Base-by-base conservation (phyloP, 2,797 vertebrate genomes). In the Astyanax mexicanus region DNA sequence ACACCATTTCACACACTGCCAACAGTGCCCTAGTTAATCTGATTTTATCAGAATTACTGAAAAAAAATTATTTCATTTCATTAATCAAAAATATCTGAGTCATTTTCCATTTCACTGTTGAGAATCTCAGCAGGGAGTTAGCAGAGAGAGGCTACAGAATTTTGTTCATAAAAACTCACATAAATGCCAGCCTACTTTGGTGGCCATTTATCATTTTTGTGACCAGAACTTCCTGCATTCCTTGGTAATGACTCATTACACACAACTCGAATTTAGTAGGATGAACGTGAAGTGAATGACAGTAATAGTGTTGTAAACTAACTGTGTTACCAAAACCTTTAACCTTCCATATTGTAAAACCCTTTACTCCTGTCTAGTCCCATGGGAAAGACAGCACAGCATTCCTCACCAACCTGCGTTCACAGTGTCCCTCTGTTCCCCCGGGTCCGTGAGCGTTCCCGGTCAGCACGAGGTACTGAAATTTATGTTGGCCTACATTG, bases 401-500 rank as follows among this genome's bases (percentile, higher is more conserved):
- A 42, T 71, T 17, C 35, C 52, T 80, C 42, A 60, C 6, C 65
- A 68, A 75, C 40, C 52, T 76, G 51, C 58, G 49, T 4, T 66
- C 61, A 72, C 78, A 72, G 67, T 68, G 62, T 62, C 8, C 54
- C 54, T 55, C 38, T 72, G 47, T 61, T 72, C n/a, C 47, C 62
- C 55, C 68, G 72, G 67, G 58, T 66, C 67, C 19, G 9, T 27
- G 62, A 64, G 44, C 54, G 69, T 60, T 75, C 72, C 54, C n/a
- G 35, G 42, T 57, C 44, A 67, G 49, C 72, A 71, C 60, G 74
- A 66, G 49, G 54, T 67, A 72, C 47, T 62, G 21, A 80, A 57
- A 72, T 72, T 69, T 64, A 57, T 15, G 6, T 45, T 74, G 65
- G 70, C 71, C 60, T 74, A 67, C 38, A 77, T 74, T 75, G 66